Evolutionary conservation across 2,797 vertebrate genomes (phyloP), one percentile per base, ranked within the genome.

Genomic region (Chromis chromis): DNA sequence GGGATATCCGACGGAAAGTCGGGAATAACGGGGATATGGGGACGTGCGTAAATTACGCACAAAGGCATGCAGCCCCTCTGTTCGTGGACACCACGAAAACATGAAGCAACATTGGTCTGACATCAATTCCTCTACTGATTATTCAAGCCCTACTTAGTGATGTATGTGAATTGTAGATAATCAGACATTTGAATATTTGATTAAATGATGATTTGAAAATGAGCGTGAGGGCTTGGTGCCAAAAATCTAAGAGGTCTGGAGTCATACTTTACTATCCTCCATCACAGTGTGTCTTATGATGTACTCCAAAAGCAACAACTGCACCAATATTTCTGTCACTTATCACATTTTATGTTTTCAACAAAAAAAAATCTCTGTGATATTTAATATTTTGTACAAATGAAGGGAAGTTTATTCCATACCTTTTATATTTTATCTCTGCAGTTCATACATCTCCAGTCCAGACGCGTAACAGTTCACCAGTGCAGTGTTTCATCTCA

Each of bases 1-100:
- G 83, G 92, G 89, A 92, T 87, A 81, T 91, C 89, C 88, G 86
- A 89, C 88, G 90, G 91, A 91, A 90, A 89, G 86, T 91, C 84
- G 84, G 90, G 86, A 91, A 92, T 82, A 86, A 75, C 70, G 82
- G 70, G 69, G 65, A 84, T 52, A 52, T 73, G 71, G 57, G 62
- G 77, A 82, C 78, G 85, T 85, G 90, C 82, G 88, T 86, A 85
- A 86, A 70, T 86, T 84, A 81, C 85, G 83, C 83, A 68, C 72
- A 72, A 21, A 44, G 61, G 14, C 71, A 25, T 67, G 46, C 65
- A 68, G 69, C 17, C 25, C 24, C 17, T 22, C 75, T 56, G 64
- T 70, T 33, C 73, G 48, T 67, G 46, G 50, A 58, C 57, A 56
- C 66, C 52, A n/a, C 40, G 63, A 49, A n/a, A n/a, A 65, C 40